These are phyloP conservation scores for Pandion haliaetus DNA, from an alignment of 2,113 vertebrate species.

Conservation along the genomic window DNA sequence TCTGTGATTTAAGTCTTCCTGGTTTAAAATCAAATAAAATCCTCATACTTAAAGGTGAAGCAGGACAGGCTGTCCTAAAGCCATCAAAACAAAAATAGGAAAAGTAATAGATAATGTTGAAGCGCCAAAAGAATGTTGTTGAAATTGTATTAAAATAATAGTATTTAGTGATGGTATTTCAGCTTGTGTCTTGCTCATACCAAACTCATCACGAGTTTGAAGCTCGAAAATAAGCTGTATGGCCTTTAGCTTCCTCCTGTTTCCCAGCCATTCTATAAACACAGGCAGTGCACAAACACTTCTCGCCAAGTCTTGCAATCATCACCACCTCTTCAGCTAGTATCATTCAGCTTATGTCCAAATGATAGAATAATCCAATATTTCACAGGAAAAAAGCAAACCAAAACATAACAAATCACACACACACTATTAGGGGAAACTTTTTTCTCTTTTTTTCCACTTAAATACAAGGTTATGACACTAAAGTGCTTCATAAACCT, in stretches of 20 bases:
- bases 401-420: accelerated
- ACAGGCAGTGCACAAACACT: not conserved
- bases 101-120: not conserved
- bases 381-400: accelerated
- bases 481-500: not conserved
- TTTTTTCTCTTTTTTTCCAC: not conserved
- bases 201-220: not conserved
- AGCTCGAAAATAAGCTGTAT: not conserved
- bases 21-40: not conserved
- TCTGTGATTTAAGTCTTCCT: not conserved
- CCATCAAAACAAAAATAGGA: not conserved
- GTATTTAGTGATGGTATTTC: not conserved
- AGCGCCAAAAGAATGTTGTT: not conserved
- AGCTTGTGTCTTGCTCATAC: not conserved
- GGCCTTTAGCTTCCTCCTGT: not conserved
- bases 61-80: not conserved
- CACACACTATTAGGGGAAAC: accelerated
- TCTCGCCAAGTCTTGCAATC: not conserved
- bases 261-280: not conserved
- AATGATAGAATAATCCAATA: not conserved
- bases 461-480: not conserved
- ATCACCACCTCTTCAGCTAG: not conserved
- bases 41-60: not conserved
- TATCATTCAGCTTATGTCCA: not conserved
- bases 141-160: not conserved